These are phyloP conservation scores for Teleopsis dalmanni DNA, from an alignment of 1,140 invertebrate species.

Conservation along the genomic window DNA sequence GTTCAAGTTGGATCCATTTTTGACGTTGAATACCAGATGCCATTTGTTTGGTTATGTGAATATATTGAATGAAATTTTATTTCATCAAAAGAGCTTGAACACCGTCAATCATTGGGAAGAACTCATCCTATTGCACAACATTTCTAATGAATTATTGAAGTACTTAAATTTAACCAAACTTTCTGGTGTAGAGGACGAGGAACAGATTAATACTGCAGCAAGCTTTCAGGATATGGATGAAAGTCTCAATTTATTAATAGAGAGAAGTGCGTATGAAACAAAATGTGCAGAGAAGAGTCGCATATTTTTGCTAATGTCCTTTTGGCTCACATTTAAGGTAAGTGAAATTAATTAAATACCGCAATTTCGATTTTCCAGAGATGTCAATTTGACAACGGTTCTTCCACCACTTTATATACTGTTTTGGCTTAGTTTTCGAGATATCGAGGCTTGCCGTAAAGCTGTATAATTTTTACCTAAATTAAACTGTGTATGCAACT, in stretches of 20 bases:
- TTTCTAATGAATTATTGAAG: slow-evolving; percentile 20
- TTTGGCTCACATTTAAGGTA: slow-evolving; percentile 75
- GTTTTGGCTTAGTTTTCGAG: too few species aligned
- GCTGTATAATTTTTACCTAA: too few species aligned
- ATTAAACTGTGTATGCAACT: too few species aligned
- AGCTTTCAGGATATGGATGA: slow-evolving; percentile 53
- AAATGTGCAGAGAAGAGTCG: slow-evolving; percentile 23
- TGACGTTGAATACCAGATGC: slow-evolving; percentile 10
- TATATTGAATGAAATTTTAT: slow-evolving; percentile 20
- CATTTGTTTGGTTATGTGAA: slow-evolving; percentile 32
- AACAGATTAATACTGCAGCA: slow-evolving; percentile 20
- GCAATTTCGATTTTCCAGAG: too few species aligned
- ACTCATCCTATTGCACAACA: slow-evolving; percentile 19
- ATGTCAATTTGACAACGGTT: too few species aligned
- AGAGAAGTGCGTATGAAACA: slow-evolving; percentile 37
- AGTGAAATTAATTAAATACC: slow-evolving; percentile 6
- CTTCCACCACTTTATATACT: too few species aligned
- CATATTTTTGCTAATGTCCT: slow-evolving; percentile 61
- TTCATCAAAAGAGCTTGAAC: neutral
- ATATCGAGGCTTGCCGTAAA: too few species aligned
- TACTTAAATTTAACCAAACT: slow-evolving; percentile 28
- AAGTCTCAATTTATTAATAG: slow-evolving; percentile 47
- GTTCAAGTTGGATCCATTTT: slow-evolving; percentile 13
- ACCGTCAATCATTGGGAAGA: slow-evolving; percentile 4
- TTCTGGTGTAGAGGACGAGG: neutral